Evolutionary conservation across 2,888 invertebrate species (phyloP), one percentile per base, ranked within the genome.

Genomic region (Spisula subtruncata): DNA sequence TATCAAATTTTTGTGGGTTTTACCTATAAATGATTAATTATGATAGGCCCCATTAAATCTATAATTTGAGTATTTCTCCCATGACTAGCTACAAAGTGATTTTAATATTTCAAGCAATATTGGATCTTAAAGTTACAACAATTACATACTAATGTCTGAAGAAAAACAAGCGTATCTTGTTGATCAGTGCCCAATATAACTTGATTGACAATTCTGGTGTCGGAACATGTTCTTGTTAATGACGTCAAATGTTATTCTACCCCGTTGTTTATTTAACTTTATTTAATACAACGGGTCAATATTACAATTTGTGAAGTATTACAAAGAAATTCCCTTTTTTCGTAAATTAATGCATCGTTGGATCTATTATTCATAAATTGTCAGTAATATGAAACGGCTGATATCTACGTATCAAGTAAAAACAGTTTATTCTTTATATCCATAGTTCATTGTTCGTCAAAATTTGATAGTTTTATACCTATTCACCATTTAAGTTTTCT

Each of bases 231-330:
- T 85, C 60, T 75, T 81, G 66, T 84, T 71, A 82, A 25, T 89
- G 90, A 90, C 90, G 89, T 92, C 89, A 88, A 85, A 75, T 71
- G 87, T 66, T 85, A 86, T 87, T 82, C 89, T 92, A 92, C 88
- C 88, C 66, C 20, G 25, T 81, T 81, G 66, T 81, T 81, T 81
- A 60, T 66, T 81, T 86, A 41, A 41, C 41, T 81, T 81, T 81
- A 60, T 66, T 81, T 71, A 85, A 85, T 81, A 48, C 85, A 83
- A 83, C 79, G 48, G 54, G 86, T 83, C 89, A 85, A 25, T 82
- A 79, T 75, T 83, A 82, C 60, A 81, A 51, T 82, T 54, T 56
- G 25, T 35, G 18, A 41, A 35, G 6, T 71, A 54, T 82, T 84
- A 88, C 86, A 81, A 88, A 86, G 88, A 79, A 71, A 86, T 86